Evolutionary conservation across 2,113 vertebrate genomes (phyloP), one percentile per base, ranked within the genome.

Genomic region (Lasiurus borealis): DNA sequence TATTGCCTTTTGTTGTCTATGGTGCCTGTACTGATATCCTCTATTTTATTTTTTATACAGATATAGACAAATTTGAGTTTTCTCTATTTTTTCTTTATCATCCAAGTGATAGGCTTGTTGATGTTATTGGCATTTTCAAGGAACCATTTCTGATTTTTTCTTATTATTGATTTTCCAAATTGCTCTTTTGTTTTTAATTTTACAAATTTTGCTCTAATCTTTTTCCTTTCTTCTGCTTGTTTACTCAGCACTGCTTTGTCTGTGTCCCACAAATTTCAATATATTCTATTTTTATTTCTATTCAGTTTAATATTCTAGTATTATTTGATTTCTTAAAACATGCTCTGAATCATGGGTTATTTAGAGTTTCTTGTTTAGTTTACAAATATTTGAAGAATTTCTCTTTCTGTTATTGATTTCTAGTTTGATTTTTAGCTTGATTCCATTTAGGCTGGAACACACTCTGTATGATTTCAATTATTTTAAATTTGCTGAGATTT

Each of bases 321-420:
- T 62, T 84, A 59, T n/a, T 95, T 77, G 29, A 87, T 88, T 91
- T 92, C 27, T 91, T 83, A 21, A 96, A 90, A 85, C 29, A 27
- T 84, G 36, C 44, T 71, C 57, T 87, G 4, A 86, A 40, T 94
- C 40, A 46, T 52, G 36, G 23, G 46, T 36, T 66, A 59, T 92
- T 85, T 82, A 44, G 31, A 82, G 4, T 64, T 73, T 71, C 8
- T 27, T 46, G 8, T 81, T 64, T 44, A 80, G 25, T 46, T 94
- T 81, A 77, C 21, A 91, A 88, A 46, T 29, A 85, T 76, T 92
- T 88, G 80, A 73, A 93, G 36, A 68, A 95, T 82, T 94, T 93
- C 34, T 76, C 15, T 62, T 77, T 31, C 62, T 86, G 31, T 77
- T 78, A 88, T 8, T 88, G 72, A 95, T 73, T 88, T 88, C 66